phyloP scores from a whole-genome alignment of 2,888 invertebrate genomes.

The Lacanobia oleracea region DNA sequence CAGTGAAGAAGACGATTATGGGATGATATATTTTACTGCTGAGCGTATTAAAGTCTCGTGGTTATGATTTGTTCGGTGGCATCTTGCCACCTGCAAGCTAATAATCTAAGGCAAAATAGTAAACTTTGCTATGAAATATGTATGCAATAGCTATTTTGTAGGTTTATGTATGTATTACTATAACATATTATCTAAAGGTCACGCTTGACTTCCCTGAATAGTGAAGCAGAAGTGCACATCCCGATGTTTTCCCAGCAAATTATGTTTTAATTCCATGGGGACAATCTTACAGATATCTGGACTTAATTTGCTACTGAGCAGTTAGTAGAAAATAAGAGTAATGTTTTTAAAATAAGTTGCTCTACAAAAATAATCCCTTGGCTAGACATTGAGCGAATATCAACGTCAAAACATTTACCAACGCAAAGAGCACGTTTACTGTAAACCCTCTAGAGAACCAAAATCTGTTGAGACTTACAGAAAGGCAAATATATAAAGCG shows the following conservation, averaged over 20 bases:
- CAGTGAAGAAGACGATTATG: no score
- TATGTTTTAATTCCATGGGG: background rate
- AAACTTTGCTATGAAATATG: background rate
- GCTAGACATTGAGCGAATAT: background rate
- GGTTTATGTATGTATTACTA: no score
- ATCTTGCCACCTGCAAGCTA: slow-evolving; percentile 14
- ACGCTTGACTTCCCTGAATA: background rate
- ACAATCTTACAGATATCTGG: background rate
- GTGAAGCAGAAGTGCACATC: background rate
- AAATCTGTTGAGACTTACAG: background rate
- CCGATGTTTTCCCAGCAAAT: no score
- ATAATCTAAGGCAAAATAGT: background rate
- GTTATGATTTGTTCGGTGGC: slow-evolving; percentile 24
- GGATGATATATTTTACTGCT: slow-evolving; percentile 15
- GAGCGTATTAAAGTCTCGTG: slow-evolving; percentile 42
- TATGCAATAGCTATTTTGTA: background rate
- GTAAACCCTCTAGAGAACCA: background rate
- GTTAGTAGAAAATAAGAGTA: no score
- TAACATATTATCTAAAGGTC: background rate
- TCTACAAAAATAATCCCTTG: background rate
- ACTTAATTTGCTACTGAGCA: no score
- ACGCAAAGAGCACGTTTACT: background rate
- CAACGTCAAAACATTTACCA: background rate
- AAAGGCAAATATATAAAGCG: background rate
- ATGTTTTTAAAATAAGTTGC: no score